phyloP scores from a whole-genome alignment of 2,888 invertebrate species.

The Andrena chrysosceles region DNA sequence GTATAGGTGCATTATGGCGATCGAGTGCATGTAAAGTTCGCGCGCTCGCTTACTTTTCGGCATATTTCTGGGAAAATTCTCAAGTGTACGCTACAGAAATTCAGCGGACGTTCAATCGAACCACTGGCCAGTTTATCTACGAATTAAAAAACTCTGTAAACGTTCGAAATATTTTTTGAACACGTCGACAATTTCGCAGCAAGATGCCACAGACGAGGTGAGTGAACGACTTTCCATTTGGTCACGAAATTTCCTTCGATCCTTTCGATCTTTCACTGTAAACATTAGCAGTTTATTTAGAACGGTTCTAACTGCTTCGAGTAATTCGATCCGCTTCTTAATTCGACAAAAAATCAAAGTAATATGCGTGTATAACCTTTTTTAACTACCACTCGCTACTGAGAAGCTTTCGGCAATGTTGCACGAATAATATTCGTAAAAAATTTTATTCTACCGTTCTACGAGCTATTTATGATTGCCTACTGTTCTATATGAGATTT shows the following conservation, averaged over 20 bases:
- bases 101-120: slow-evolving; percentile 13
- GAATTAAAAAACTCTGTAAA: slow-evolving; percentile 49
- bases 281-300: not conserved
- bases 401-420: slow-evolving; percentile 12
- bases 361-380: slow-evolving; percentile 72
- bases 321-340: not conserved
- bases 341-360: slow-evolving; percentile 18
- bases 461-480: not conserved
- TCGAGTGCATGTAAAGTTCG: slow-evolving; percentile 74
- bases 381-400: slow-evolving; percentile 21
- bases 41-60: slow-evolving; percentile 72
- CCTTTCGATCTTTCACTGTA: not conserved
- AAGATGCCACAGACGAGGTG: slow-evolving; percentile 84
- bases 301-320: slow-evolving; percentile 3
- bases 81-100: slow-evolving; percentile 19
- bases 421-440: not conserved
- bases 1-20: slow-evolving; percentile 81
- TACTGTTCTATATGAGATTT: not conserved
- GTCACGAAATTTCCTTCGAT: slow-evolving; percentile 33
- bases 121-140: not conserved
- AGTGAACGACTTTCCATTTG: slow-evolving; percentile 72
- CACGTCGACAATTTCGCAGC: slow-evolving; percentile 74
- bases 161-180: slow-evolving; percentile 61
- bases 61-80: slow-evolving; percentile 55
- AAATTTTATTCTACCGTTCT: not conserved